Evolutionary conservation across 2,888 invertebrate species (phyloP).

Genomic region (Caenorhabditis macrosperma): DNA sequence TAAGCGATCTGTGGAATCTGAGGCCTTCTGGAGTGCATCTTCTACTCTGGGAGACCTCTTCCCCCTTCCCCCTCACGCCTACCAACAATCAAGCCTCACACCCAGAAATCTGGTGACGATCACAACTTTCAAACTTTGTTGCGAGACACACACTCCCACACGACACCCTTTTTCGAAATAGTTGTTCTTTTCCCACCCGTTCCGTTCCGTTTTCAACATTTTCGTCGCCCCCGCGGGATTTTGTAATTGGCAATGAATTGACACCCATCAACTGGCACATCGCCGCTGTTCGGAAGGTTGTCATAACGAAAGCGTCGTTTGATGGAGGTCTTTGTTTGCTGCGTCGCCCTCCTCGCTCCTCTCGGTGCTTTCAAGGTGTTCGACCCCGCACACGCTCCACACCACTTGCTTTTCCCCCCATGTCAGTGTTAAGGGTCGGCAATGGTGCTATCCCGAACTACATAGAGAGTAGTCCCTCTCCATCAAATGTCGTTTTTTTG

Average conservation of each 20-base stretch:
- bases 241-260: slow-evolving; percentile 59
- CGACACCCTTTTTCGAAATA: too few relatives aligned
- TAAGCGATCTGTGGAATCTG: too few relatives aligned
- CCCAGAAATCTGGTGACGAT: background rate
- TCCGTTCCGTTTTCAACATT: slow-evolving; percentile 41
- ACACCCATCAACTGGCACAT: slow-evolving; percentile 60
- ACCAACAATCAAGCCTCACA: slow-evolving; percentile 21
- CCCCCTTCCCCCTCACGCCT: too few relatives aligned
- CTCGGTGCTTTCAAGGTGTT: slow-evolving; percentile 39
- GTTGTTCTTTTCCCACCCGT: slow-evolving; percentile 29
- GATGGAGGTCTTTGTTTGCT: slow-evolving; percentile 56
- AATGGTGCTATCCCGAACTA: slow-evolving; percentile 52
- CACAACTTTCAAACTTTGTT: slow-evolving; percentile 18
- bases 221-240: slow-evolving; percentile 38
- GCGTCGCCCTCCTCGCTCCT: background rate
- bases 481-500: slow-evolving; percentile 34
- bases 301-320: slow-evolving; percentile 54
- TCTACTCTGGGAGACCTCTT: too few relatives aligned
- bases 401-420: slow-evolving; percentile 17
- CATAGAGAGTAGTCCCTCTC: slow-evolving; percentile 19
- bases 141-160: slow-evolving; percentile 9
- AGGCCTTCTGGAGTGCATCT: too few relatives aligned
- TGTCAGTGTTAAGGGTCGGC: slow-evolving; percentile 26
- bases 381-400: slow-evolving; percentile 29
- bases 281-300: slow-evolving; percentile 56